phyloP scores from a whole-genome alignment of 2,888 invertebrate genomes.

The Meiosimyza decipiens region DNA sequence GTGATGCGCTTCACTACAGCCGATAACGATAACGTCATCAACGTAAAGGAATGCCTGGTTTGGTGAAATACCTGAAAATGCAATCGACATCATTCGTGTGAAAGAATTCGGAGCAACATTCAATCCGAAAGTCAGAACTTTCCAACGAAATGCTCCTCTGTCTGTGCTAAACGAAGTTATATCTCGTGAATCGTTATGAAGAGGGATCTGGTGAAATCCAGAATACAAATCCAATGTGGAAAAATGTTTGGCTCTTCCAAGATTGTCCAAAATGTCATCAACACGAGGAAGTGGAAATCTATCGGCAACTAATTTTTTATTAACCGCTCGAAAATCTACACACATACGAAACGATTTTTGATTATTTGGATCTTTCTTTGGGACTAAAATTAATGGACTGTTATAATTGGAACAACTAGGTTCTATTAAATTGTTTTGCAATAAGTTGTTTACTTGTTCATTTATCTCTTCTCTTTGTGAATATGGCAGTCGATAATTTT shows the following conservation, averaged over 20 bases:
- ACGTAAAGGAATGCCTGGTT: slow-evolving; percentile 4
- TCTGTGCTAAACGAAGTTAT: slow-evolving; percentile 8
- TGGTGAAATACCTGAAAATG: slow-evolving; percentile 17
- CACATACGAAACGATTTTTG: slow-evolving; percentile 20
- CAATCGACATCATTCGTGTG: slow-evolving; percentile 47
- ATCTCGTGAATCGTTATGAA: slow-evolving; percentile 7
- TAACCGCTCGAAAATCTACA: slow-evolving; percentile 30
- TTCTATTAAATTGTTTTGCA: slow-evolving; percentile 32
- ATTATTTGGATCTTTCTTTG: neutral
- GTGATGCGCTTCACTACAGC: slow-evolving; percentile 41
- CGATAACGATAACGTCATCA: slow-evolving; percentile 22
- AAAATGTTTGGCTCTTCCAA: slow-evolving; percentile 15
- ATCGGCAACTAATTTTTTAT: slow-evolving; percentile 9
- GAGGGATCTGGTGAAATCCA: slow-evolving; percentile 28
- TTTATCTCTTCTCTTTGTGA: slow-evolving; percentile 26
- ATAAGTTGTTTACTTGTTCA: neutral
- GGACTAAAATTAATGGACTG: neutral
- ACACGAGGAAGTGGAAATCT: neutral
- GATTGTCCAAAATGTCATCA: slow-evolving; percentile 21
- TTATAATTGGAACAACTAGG: slow-evolving; percentile 6
- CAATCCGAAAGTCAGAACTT: slow-evolving; percentile 20
- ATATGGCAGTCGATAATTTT: slow-evolving; percentile 31
- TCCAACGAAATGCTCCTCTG: slow-evolving; percentile 25
- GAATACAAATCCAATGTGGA: slow-evolving; percentile 16
- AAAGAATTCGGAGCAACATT: slow-evolving; percentile 18